Conservation (phyloP, 2,797 vertebrate species). For the Podargus strigoides region DNA sequence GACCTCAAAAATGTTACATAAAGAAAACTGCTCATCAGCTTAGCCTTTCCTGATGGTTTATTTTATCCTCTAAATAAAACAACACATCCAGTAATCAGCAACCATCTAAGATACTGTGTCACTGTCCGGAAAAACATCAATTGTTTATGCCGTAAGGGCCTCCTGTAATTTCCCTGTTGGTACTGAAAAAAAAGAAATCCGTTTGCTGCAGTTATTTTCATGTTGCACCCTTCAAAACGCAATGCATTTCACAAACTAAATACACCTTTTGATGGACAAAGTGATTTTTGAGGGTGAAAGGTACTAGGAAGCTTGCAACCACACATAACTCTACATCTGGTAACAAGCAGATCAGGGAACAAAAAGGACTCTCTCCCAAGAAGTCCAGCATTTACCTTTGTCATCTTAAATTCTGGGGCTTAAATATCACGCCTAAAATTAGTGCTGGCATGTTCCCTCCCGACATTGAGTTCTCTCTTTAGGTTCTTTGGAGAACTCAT, state of each 20-base stretch:
- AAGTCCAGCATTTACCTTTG: not conserved
- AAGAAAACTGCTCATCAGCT: not conserved
- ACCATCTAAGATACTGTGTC: not conserved
- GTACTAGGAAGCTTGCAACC: not conserved
- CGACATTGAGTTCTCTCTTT: not conserved
- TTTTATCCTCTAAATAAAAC: constrained; percentile 22
- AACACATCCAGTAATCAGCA: not conserved
- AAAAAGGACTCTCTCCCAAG: not conserved
- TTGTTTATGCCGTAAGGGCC: not conserved
- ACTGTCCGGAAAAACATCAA: not conserved
- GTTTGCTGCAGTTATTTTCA: not conserved
- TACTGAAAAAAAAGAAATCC: not conserved
- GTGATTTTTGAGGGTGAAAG: not conserved
- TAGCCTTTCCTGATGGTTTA: not conserved
- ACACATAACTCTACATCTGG: not conserved
- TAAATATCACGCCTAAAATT: not conserved
- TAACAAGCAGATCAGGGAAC: not conserved
- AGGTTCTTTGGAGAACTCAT: not conserved
- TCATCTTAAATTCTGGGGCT: not conserved
- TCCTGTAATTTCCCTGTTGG: not conserved
- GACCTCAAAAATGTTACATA: not conserved
- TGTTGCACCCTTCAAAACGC: not conserved
- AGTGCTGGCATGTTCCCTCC: not conserved
- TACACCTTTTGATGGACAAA: not conserved
- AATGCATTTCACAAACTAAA: not conserved